Evolutionary conservation across 2,113 vertebrate genomes (phyloP).

Genomic region (Glareola pratincola): DNA sequence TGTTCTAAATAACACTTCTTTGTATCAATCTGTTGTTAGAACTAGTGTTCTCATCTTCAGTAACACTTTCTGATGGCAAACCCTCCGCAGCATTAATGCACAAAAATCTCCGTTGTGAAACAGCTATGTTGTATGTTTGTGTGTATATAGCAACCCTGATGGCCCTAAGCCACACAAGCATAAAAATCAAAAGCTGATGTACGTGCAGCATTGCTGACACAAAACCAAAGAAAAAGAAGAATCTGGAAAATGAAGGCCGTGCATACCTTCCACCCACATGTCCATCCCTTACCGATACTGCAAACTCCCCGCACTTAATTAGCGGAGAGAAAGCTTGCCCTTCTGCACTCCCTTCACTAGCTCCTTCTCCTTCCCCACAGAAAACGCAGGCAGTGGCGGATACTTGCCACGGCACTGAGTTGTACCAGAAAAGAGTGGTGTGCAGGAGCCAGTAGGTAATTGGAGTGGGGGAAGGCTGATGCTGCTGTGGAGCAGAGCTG

Average conservation of each 20-base stretch:
- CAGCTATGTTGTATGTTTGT: conserved; percentile 15
- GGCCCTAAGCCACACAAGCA: conserved; percentile 15
- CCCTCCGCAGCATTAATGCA: neutral
- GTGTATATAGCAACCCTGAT: conserved; percentile 53
- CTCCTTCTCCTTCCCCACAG: neutral
- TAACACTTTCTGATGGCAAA: neutral
- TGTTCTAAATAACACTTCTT: neutral
- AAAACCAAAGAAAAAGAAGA: neutral
- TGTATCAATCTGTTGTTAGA: neutral
- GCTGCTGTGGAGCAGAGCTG: neutral
- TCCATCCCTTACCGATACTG: neutral
- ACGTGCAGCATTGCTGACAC: conserved; percentile 1
- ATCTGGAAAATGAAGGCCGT: conserved; percentile 5
- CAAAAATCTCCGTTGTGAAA: conserved; percentile 32
- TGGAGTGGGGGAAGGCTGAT: neutral
- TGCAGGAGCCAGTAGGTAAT: neutral
- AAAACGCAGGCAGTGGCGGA: neutral
- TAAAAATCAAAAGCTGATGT: conserved; percentile 49
- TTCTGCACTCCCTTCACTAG: neutral
- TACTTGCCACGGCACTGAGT: neutral
- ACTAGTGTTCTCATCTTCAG: neutral
- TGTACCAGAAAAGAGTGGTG: neutral
- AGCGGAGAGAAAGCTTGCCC: neutral
- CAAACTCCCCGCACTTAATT: neutral
- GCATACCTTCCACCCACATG: neutral